These are phyloP conservation scores for Drosophila kanapiae DNA, from an alignment of 1,140 invertebrate species.

Conservation along the genomic window DNA sequence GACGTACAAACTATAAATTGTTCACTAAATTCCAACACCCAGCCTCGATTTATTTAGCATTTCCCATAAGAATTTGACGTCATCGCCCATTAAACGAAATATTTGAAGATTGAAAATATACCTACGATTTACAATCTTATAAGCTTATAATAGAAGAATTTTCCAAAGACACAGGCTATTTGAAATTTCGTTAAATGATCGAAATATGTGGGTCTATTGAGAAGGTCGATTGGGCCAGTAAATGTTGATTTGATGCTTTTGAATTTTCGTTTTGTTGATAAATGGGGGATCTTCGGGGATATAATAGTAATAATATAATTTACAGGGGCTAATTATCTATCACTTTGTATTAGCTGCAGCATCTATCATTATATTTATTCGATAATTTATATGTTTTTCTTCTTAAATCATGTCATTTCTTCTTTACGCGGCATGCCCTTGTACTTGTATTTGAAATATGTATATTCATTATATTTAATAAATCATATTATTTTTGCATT, in stretches of 20 bases:
- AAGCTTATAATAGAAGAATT: conserved; percentile 11
- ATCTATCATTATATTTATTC: background rate
- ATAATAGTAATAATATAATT: background rate
- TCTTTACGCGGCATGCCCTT: too few species aligned
- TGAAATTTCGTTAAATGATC: background rate
- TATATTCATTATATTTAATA: too few species aligned
- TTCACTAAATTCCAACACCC: conserved; percentile 28
- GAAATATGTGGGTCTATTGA: conserved; percentile 10
- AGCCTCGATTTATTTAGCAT: conserved; percentile 23
- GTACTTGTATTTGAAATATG: too few species aligned
- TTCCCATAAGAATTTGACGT: conserved; percentile 37
- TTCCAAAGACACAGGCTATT: background rate
- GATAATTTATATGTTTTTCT: background rate
- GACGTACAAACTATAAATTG: conserved; percentile 43
- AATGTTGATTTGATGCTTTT: background rate
- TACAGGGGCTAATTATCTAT: background rate
- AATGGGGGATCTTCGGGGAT: background rate
- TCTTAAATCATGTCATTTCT: too few species aligned
- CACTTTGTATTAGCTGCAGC: background rate
- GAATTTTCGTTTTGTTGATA: background rate
- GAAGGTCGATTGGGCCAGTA: background rate
- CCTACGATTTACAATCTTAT: conserved; percentile 9
- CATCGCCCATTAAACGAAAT: conserved; percentile 19
- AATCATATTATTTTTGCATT: too few species aligned
- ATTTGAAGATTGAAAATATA: conserved; percentile 7